Percentiles rank a stretch among this genome's conserved stretches.
Evolutionary conservation across 1,140 invertebrate species (phyloP).

Genomic region (Pinna nobilis): DNA sequence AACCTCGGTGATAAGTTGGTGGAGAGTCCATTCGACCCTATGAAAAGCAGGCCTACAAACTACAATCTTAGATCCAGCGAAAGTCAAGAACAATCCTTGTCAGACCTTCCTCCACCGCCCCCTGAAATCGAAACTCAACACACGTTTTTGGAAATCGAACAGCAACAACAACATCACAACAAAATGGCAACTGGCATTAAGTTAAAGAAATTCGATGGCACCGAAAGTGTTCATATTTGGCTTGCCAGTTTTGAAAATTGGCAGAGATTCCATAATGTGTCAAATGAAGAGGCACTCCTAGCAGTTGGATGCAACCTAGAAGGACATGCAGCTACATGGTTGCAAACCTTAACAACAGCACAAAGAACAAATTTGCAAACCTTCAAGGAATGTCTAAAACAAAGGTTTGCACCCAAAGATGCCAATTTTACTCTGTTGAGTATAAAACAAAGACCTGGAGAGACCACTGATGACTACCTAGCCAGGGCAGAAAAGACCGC

Average conservation of each 20-base stretch:
- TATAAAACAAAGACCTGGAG: background rate
- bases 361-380: background rate
- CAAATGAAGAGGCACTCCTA: background rate
- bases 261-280: slow-evolving; percentile 10
- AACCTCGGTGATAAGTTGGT: background rate
- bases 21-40: background rate
- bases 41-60: background rate
- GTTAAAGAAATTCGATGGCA: slow-evolving; percentile 18
- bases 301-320: slow-evolving; percentile 11
- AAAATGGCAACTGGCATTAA: background rate
- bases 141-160: background rate
- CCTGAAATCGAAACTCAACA: no score
- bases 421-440: background rate
- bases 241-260: background rate
- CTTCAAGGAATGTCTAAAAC: background rate
- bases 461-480: background rate
- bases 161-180: background rate
- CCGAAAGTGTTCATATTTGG: slow-evolving; percentile 1
- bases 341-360: background rate
- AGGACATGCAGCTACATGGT: slow-evolving; percentile 4
- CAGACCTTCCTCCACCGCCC: background rate
- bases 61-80: background rate
- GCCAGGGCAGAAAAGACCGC: slow-evolving; percentile 6
- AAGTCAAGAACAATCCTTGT: background rate
- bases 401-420: background rate